Percentiles rank a stretch among this genome's conserved stretches.
phyloP scores from a whole-genome alignment of 2,888 invertebrate genomes.

The Xestia ashworthii region DNA sequence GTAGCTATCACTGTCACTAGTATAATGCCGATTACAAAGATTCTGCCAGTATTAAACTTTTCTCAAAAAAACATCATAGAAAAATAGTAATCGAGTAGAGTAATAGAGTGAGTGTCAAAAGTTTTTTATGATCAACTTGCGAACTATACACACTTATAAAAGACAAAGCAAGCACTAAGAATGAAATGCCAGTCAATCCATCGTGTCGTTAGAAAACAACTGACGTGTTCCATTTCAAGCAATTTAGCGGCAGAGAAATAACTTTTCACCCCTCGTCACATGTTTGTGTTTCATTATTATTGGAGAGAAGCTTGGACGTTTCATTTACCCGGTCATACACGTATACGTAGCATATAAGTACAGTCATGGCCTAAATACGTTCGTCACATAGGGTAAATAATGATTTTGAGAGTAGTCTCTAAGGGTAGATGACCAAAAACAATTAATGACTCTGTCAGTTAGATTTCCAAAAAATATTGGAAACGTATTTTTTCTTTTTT shows the following conservation, averaged over 20 bases:
- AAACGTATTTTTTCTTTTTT: too few species aligned
- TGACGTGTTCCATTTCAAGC: conserved; percentile 50
- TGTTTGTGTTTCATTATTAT: conserved; percentile 64
- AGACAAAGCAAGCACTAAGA: background rate
- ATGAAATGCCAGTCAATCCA: conserved; percentile 17
- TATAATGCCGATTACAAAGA: background rate
- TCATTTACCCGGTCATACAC: conserved; percentile 48
- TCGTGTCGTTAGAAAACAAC: conserved; percentile 28
- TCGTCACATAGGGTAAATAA: too few species aligned
- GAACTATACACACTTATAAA: background rate
- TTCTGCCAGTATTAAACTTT: background rate
- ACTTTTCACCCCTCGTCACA: conserved; percentile 64
- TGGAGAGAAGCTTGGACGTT: conserved; percentile 51
- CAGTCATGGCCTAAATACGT: background rate
- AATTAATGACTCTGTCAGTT: too few species aligned
- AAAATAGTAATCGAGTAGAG: background rate
- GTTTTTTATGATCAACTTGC: background rate
- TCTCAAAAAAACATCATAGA: background rate
- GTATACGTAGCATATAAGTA: background rate
- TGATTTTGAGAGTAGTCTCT: too few species aligned
- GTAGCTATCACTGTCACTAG: background rate
- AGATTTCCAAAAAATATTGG: too few species aligned
- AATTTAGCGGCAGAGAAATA: conserved; percentile 54
- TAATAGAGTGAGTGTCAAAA: too few species aligned
- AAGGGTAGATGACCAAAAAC: too few species aligned